phyloP scores from a whole-genome alignment of 2,888 invertebrate genomes.

The Dasysyrphus tricinctus region DNA sequence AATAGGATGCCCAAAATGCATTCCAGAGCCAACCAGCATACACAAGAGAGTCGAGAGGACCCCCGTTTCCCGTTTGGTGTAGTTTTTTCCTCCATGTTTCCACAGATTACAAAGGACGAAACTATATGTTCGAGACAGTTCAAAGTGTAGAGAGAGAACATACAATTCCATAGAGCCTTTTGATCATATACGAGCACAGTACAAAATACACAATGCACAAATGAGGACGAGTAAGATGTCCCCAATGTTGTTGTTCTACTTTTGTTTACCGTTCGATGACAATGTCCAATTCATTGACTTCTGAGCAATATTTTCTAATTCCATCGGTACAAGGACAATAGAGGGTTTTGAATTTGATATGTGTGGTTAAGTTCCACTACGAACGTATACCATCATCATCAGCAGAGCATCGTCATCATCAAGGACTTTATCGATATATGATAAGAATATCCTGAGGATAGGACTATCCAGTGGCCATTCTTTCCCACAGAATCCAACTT shows the following conservation, averaged over 20 bases:
- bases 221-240: slow-evolving; percentile 48
- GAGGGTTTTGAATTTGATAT: slow-evolving; percentile 73
- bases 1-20: slow-evolving; percentile 56
- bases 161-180: slow-evolving; percentile 1
- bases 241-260: slow-evolving; percentile 43
- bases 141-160: slow-evolving; percentile 52
- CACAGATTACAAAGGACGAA: slow-evolving; percentile 74
- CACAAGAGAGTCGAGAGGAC: slow-evolving; percentile 2
- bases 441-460: slow-evolving; percentile 52
- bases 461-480: slow-evolving; percentile 17
- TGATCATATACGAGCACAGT: slow-evolving; percentile 7
- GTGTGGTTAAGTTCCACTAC: slow-evolving; percentile 49
- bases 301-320: slow-evolving; percentile 73
- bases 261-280: slow-evolving; percentile 65
- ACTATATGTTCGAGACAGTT: slow-evolving; percentile 75
- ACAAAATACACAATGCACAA: slow-evolving; percentile 51
- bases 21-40: slow-evolving; percentile 55
- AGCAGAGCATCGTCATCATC: slow-evolving; percentile 25
- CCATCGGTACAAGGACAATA: slow-evolving; percentile 62
- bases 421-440: slow-evolving; percentile 32
- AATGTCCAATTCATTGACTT: slow-evolving; percentile 75
- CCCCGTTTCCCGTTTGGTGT: slow-evolving; percentile 13
- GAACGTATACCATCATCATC: slow-evolving; percentile 14
- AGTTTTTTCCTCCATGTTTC: slow-evolving; percentile 64
- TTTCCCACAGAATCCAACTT: slow-evolving; percentile 16